Evolutionary conservation across 2,113 vertebrate species (phyloP), one percentile per base, ranked within the genome.

Genomic region (Urocolius indicus): DNA sequence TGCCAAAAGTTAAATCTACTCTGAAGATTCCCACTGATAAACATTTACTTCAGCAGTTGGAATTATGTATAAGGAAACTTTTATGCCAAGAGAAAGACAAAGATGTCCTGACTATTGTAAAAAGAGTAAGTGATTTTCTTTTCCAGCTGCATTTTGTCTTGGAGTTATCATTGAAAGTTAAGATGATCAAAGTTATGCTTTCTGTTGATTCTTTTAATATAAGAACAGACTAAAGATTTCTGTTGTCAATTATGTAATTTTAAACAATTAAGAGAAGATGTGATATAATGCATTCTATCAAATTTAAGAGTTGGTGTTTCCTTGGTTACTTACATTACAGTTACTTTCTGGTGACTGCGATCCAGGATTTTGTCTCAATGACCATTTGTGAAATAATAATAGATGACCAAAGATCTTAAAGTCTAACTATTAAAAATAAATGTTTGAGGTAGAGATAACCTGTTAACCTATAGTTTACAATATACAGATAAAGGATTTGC

Each of bases 21-120:
- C 98, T 99, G 90, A 98, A 98, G 89, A 98, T 99, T 85, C 99
- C 99, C 4, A 97, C 97, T 11, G 99, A 99, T 92, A 99, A 99
- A 87, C 99, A 98, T 81, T 98, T 99, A 66, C 98, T 99, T 84
- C 99, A 99, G 94, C 98, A 99, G 96, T 91, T 99, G 73, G 99
- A 99, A 90, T 97, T 99, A 96, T 99, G 99, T 48, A 98, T 99
- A 81, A 98, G 99, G 57, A 99, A 99, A 81, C 98, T 99, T 75
- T 95, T 99, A 13, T 99, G 99, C 96, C 98, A 99, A 83, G 99
- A 99, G 77, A 99, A 99, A 96, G 99, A 99, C 96, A 99, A 99
- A 95, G 99, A 99, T 54, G 99, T 99, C 30, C 96, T 99, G 94
- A 98, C 97, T 80, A 98, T 98, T 74, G 98, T 99, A 38, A 99